Evolutionary conservation across 2,888 invertebrate genomes (phyloP).

Genomic region (Muscina levida): DNA sequence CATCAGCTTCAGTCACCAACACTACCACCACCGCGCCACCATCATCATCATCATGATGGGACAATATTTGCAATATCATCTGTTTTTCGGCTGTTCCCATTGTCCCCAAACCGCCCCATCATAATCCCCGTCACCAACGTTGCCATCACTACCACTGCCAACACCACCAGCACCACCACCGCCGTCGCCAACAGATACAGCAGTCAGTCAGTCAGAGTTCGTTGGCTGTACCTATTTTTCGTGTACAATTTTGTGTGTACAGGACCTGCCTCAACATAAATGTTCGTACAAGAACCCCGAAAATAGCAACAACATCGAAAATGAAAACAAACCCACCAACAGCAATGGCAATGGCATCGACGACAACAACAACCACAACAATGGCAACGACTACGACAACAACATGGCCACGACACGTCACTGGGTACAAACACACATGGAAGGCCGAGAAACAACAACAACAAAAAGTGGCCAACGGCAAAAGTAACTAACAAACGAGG

Average conservation of each 20-base stretch:
- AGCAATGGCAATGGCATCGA: too few species aligned
- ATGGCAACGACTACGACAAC: constrained; percentile 7
- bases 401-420: constrained; percentile 24
- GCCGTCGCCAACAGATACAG: constrained; percentile 53
- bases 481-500: constrained; percentile 12
- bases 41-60: background rate
- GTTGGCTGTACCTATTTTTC: constrained; percentile 79
- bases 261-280: constrained; percentile 78
- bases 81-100: constrained; percentile 7
- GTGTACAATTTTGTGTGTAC: constrained; percentile 68
- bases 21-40: background rate
- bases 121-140: constrained; percentile 56
- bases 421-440: constrained; percentile 26
- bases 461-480: constrained; percentile 24
- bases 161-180: constrained; percentile 66
- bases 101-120: constrained; percentile 42
- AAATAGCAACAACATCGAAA: constrained; percentile 4
- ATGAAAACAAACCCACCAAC: constrained; percentile 25
- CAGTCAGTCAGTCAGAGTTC: constrained; percentile 70
- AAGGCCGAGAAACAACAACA: background rate
- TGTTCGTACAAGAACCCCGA: constrained; percentile 63
- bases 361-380: constrained; percentile 37
- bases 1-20: background rate
- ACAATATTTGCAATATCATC: background rate
- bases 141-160: constrained; percentile 46